Base-by-base conservation (phyloP, 1,140 invertebrate species). In the Drosophila watanabei region DNA sequence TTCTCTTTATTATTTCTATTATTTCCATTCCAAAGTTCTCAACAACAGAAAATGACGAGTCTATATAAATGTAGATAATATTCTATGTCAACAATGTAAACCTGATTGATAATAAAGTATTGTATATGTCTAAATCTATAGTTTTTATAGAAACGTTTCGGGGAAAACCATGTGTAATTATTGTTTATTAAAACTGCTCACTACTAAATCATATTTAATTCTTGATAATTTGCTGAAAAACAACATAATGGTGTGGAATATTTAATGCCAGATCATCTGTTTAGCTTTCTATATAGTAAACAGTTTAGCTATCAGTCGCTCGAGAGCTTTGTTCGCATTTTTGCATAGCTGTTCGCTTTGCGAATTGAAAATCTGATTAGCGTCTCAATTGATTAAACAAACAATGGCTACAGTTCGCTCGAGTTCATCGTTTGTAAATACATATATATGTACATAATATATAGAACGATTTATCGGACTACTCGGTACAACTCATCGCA, bases 21-120 rank as follows among this genome's bases (percentile, higher is more conserved):
- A 63, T 41, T 70, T 54, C 14, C 24, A 60, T 72, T 73, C 45
- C 45, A 35, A 56, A 32, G 30, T n/a, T 65, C 66, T 39, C 30
- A 49, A n/a, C n/a, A 49, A 37, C 24, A 28, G 10, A 8, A 49
- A 45, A 71, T n/a, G 68, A 73, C 70, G 37, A 39, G 54, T 56
- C 35, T 72, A 60, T 51, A 54, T 60, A n/a, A n/a, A 43, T 60
- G 70, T 72, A 61, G 68, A 11, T 51, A 73, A 73, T 39, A 16
- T 30, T 56, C 52, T 37, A 56, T 73, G 54, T 73, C 69, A 73
- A 43, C 54, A 33, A 71, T 52, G 32, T 39, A 71, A 72, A 73
- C 68, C 68, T 73, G 70, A 73, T 73, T 61, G 68, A 73, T 72
- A 73, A 73, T 73, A 73, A 73, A 72, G 68, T 73, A 73, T 73